Evolutionary conservation across 2,888 invertebrate genomes (phyloP).

Genomic region (Cyaniris semiargus): DNA sequence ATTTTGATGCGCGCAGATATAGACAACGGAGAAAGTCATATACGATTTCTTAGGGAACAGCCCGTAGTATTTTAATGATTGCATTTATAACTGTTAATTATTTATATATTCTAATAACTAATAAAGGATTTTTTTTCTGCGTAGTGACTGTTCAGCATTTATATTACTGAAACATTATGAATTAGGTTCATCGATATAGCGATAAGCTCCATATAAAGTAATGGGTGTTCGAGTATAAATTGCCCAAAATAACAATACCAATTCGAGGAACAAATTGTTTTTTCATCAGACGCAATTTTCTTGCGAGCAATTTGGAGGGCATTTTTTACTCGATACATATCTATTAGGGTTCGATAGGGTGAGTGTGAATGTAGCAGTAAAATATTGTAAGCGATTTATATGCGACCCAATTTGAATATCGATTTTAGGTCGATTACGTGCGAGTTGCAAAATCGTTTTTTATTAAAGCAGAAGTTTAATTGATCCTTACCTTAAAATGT

Average conservation of each 20-base stretch:
- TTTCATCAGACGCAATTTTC: constrained; percentile 51
- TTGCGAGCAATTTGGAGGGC: constrained; percentile 41
- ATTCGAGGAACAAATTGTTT: constrained; percentile 25
- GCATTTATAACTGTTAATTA: no score
- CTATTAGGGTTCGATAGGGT: constrained; percentile 49
- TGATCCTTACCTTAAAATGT: no score
- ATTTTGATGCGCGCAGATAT: no score
- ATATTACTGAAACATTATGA: background rate
- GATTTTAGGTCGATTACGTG: background rate
- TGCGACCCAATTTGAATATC: constrained; percentile 10
- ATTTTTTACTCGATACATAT: constrained; percentile 56
- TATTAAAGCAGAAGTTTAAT: no score
- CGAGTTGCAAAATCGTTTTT: background rate
- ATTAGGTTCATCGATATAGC: background rate
- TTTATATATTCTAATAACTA: no score
- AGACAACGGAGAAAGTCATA: no score
- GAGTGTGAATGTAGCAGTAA: constrained; percentile 22
- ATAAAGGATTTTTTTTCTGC: background rate
- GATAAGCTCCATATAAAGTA: constrained; percentile 5
- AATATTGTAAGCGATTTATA: constrained; percentile 19
- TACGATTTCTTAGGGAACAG: no score
- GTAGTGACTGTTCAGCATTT: background rate
- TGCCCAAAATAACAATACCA: constrained; percentile 30
- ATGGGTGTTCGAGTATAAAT: constrained; percentile 9
- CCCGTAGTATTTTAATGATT: no score